Base-by-base conservation (phyloP, 2,113 vertebrate genomes). In the Daubentonia madagascariensis region DNA sequence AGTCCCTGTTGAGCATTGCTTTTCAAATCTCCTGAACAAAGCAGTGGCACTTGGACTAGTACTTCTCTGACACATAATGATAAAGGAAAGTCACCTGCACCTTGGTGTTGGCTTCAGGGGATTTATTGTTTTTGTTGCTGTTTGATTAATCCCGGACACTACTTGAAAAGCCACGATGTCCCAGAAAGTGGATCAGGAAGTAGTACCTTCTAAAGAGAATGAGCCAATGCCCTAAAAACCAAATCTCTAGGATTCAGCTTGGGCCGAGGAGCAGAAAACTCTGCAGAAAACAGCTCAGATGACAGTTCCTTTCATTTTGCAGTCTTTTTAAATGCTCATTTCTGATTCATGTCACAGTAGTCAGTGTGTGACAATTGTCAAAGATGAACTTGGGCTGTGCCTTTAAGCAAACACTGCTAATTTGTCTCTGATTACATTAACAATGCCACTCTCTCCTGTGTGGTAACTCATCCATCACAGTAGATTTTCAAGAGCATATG, bases 311-410 rank as follows among this genome's bases (percentile, higher is more conserved):
- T 92, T 95, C 73, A 59, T 92, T 12, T 23, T 59, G 23, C 68
- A 84, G 50, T 14, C 57, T 63, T 94, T 95, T 30, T n/a, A 52
- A 92, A 84, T 32, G 37, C 43, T 92, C 43, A 25, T 73, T 96
- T 96, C 84, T 65, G 37, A 80, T 68, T 97, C 88, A 28, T 23
- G 50, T 45, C 93, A 95, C 80, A 76, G 37, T 48, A 65, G 54
- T 61, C 45, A 12, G 48, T n/a, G 23, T 84, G 28, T 37, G 61
- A 75, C 54, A 59, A 9, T 14, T 85, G 85, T 90, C 11, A 63
- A 72, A 57, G 61, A 50, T 65, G 85, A 70, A 92, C 73, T n/a
- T 59, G 79, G 79, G 30, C 23, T 83, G 37, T 4, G 4, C 40
- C 67, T 84, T 54, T 45, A 87, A 52, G 70, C 68, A 94, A 95